Conservation (phyloP, 2,113 vertebrate genomes). For the Uropsilus gracilis region DNA sequence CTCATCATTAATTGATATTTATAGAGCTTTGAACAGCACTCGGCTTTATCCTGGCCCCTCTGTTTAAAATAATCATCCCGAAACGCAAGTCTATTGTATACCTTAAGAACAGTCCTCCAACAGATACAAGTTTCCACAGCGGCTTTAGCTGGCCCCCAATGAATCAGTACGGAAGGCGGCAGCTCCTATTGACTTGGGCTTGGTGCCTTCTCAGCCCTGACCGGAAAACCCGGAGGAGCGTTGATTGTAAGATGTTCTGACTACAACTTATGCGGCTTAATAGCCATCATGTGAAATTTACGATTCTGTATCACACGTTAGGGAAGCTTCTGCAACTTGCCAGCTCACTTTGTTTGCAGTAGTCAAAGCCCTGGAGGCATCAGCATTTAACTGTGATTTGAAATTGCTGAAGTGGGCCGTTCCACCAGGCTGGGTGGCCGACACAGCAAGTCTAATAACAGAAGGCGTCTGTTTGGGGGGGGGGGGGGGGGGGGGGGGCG, state of each 20-base stretch:
- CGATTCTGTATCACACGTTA: constrained; percentile 76
- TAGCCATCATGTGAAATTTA: constrained; percentile 80
- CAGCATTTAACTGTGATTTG: constrained; percentile 83
- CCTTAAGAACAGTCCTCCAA: neutral
- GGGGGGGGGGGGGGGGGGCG: neutral
- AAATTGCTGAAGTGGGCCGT: constrained; percentile 83
- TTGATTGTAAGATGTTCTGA: constrained; percentile 72
- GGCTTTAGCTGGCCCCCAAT: neutral
- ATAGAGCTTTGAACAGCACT: neutral
- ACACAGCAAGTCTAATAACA: constrained; percentile 79
- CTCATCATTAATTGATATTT: constrained; percentile 68
- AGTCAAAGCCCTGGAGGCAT: constrained; percentile 76
- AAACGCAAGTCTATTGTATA: neutral
- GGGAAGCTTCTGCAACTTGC: constrained; percentile 80
- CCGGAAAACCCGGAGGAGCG: constrained; percentile 37
- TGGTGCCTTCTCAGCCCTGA: constrained; percentile 54
- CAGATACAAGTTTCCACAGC: constrained; percentile 37
- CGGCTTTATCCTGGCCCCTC: neutral
- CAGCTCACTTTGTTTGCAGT: constrained; percentile 81
- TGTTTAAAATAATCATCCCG: constrained; percentile 47
- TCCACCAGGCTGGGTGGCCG: constrained; percentile 81
- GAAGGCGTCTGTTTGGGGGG: constrained; percentile 70
- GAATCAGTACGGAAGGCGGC: neutral
- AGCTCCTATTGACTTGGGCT: neutral
- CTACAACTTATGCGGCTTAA: constrained; percentile 63